Base-by-base conservation (phyloP, 2,888 invertebrate genomes). In the Lycocerus yunnanus region DNA sequence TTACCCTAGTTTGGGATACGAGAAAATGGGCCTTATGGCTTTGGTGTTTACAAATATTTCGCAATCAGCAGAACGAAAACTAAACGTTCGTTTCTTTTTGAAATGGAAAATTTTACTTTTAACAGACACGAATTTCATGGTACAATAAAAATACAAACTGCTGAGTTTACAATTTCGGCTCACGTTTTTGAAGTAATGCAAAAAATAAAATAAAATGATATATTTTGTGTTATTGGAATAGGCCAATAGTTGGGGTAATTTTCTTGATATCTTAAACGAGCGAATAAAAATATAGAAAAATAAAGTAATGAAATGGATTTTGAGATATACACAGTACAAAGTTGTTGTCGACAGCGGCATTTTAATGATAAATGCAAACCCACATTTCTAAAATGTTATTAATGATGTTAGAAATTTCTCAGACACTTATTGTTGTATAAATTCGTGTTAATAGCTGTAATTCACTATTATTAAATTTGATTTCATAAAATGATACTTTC, bases 281-380 rank as follows among this genome's bases (percentile, higher is more conserved):
- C 61, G 61, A 63, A 20, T 63, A 63, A 63, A 63, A 63, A 63
- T 63, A 63, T 63, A n/a, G 5, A 43, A 43, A 43, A 63, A 60
- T 63, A 63, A 63, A 63, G n/a, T 63, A 63, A 18, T 63, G 13
- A 20, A 20, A 63, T 63, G 16, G 18, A 20, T 72, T 75, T 69
- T 60, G 69, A 75, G 20, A 71, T 71, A 68, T 24, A 10, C 69
- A 75, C 27, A 58, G 66, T 71, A 72, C 66, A 72, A 72, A 61
- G 67, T 43, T 58, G 58, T 60, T 69, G 72, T 68, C 71, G 75
- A 75, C 75, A 72, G 75, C 65, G 68, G 59, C 72, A 72, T 71
- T 75, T 75, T 75, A 72, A 72, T 75, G 72, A 75, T 75, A 75
- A 75, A 75, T 72, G 63, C 71, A 75, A 73, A 69, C 73, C 74